Percentiles rank a stretch among this genome's conserved stretches.
Conservation (phyloP, 1,140 invertebrate genomes). For the Meloidogyne chitwoodi region DNA sequence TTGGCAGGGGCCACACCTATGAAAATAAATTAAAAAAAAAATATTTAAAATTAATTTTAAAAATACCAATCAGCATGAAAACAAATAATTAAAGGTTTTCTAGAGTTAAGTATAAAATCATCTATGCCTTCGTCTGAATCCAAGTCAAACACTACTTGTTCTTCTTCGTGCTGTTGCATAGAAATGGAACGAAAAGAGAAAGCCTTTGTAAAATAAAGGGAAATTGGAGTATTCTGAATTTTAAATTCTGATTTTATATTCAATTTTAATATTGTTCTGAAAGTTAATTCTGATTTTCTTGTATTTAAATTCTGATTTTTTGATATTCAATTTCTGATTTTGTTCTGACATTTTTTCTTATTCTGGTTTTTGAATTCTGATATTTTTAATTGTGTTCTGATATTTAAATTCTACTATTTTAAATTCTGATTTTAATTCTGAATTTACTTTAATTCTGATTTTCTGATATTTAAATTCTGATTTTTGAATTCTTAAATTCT, state of each 20-base stretch:
- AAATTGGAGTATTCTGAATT: background rate
- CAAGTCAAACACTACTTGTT: slow-evolving; percentile 3
- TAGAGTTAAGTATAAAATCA: background rate
- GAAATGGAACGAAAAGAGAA: slow-evolving; percentile 1
- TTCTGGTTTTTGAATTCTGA: slow-evolving; percentile 3
- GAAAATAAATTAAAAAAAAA: background rate
- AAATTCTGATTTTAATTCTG: background rate
- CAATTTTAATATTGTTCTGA: background rate
- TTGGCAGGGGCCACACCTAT: slow-evolving; percentile 35
- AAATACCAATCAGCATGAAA: slow-evolving; percentile 17
- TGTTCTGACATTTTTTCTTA: too few relatives aligned
- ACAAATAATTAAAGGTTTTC: slow-evolving; percentile 7
- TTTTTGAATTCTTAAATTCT: background rate
- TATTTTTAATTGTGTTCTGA: background rate
- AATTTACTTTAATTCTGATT: background rate
- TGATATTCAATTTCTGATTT: background rate
- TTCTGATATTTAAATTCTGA: background rate
- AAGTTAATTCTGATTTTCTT: background rate
- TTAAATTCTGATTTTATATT: background rate
- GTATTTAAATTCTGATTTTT: too few relatives aligned
- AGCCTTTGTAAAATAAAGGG: background rate
- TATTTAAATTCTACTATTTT: background rate
- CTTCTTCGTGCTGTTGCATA: background rate
- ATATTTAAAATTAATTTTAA: background rate
- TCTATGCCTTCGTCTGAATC: slow-evolving; percentile 26